These are phyloP conservation scores for Lithophane socia DNA, from an alignment of 2,888 invertebrate genomes.

Conservation along the genomic window DNA sequence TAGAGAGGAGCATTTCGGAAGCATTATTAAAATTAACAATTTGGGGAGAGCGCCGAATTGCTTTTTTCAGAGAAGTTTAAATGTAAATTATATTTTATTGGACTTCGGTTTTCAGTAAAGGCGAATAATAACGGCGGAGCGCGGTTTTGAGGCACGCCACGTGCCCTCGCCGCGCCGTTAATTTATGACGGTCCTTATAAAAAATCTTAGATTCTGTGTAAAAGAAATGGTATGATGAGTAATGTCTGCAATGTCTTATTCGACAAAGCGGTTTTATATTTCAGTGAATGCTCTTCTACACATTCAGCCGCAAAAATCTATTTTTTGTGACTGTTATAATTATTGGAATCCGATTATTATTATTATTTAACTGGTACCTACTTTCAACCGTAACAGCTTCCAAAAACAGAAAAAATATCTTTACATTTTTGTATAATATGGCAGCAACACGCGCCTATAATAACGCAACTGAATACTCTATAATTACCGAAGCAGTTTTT, in stretches of 20 bases:
- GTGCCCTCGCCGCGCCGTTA: slow-evolving; percentile 34
- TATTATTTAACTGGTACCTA: neutral
- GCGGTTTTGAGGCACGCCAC: slow-evolving; percentile 43
- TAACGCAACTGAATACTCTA: slow-evolving; percentile 27
- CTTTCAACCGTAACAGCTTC: slow-evolving; percentile 22
- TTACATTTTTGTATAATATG: slow-evolving; percentile 8
- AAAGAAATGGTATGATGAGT: slow-evolving; percentile 6
- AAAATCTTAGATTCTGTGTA: slow-evolving; percentile 17
- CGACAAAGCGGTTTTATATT: neutral
- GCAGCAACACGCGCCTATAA: slow-evolving; percentile 38
- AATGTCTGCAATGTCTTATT: slow-evolving; percentile 13
- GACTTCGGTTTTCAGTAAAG: slow-evolving; percentile 61
- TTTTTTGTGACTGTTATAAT: slow-evolving; percentile 1
- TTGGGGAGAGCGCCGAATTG: slow-evolving; percentile 61
- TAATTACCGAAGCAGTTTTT: slow-evolving; percentile 48
- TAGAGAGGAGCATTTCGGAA: slow-evolving; percentile 52
- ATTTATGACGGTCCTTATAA: slow-evolving; percentile 42
- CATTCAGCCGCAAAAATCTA: neutral
- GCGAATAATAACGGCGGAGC: slow-evolving; percentile 48
- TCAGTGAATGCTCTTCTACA: neutral
- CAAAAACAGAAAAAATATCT: neutral
- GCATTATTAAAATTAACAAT: slow-evolving; percentile 71
- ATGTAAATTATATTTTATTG: slow-evolving; percentile 67
- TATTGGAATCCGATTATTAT: neutral
- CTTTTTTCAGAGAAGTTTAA: slow-evolving; percentile 65